phyloP scores from a whole-genome alignment of 1,140 invertebrate species.

The Maconellicoccus hirsutus region DNA sequence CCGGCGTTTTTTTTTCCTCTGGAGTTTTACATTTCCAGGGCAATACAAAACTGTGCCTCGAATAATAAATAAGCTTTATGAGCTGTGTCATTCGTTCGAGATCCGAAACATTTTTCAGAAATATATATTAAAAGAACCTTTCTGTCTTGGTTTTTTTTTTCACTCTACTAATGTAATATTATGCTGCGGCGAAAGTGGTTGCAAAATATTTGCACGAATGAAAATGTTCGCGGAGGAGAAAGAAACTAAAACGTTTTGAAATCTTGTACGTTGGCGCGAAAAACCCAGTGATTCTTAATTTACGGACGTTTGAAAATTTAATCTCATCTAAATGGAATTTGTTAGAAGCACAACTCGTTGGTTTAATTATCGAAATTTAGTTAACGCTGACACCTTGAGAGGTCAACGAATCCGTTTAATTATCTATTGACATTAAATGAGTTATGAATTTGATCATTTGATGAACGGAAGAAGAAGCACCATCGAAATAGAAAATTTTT shows the following conservation, averaged over 20 bases:
- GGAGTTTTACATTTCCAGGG: slow-evolving; percentile 13
- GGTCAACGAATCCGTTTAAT: no score
- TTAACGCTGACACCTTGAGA: no score
- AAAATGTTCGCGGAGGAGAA: neutral
- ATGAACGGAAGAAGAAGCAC: no score
- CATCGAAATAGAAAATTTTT: no score
- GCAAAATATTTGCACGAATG: slow-evolving; percentile 8
- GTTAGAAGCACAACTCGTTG: neutral
- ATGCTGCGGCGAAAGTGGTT: slow-evolving; percentile 2
- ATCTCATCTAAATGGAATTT: neutral
- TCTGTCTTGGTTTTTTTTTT: neutral
- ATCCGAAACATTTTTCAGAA: slow-evolving; percentile 16
- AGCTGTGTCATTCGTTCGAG: slow-evolving; percentile 18
- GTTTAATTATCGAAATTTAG: no score
- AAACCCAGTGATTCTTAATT: neutral
- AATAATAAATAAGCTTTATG: slow-evolving; percentile 22
- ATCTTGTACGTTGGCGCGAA: neutral
- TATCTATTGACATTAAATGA: no score
- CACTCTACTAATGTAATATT: neutral
- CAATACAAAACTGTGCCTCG: neutral
- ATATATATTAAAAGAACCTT: slow-evolving; percentile 10
- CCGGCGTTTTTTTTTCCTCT: neutral
- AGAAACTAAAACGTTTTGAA: neutral
- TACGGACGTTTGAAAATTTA: slow-evolving; percentile 1
- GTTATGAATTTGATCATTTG: no score